Conservation (phyloP, 2,888 invertebrate genomes). For the Epirrhoe tristata region DNA sequence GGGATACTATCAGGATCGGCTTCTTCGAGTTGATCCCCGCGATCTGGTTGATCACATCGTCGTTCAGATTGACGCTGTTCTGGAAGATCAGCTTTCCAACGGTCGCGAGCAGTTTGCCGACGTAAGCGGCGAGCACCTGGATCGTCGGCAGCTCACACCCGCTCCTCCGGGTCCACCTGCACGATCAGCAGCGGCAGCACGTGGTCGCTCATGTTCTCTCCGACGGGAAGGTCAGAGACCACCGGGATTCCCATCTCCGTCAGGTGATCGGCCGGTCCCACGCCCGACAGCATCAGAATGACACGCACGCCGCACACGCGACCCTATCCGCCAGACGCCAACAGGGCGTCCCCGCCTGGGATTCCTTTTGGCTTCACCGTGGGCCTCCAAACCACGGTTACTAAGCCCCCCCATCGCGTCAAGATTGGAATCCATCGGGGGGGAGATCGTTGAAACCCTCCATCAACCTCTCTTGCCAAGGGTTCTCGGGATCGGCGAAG, state of each 20-base stretch:
- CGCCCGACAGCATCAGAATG: conserved; percentile 67
- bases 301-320: conserved; percentile 66
- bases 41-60: conserved; percentile 53
- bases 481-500: conserved; percentile 57
- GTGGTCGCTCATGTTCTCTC: conserved; percentile 65
- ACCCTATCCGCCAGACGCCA: too few species aligned
- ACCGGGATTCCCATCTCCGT: conserved; percentile 52
- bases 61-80: conserved; percentile 42
- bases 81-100: conserved; percentile 43
- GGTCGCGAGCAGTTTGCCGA: conserved; percentile 48
- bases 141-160: conserved; percentile 61
- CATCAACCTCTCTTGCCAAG: conserved; percentile 60
- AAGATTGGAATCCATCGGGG: conserved; percentile 61
- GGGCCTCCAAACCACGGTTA: too few species aligned
- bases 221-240: conserved; percentile 61
- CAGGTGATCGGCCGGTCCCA: conserved; percentile 63
- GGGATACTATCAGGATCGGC: conserved; percentile 53
- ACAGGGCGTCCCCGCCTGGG: conserved; percentile 66
- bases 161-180: conserved; percentile 47
- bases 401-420: too few species aligned
- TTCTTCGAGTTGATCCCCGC: conserved; percentile 48
- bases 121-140: conserved; percentile 59
- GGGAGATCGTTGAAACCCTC: conserved; percentile 52
- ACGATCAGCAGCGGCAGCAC: conserved; percentile 53
- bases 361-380: too few species aligned